Conservation (phyloP, 2,797 vertebrate genomes). For the Pantherophis vulpinus region DNA sequence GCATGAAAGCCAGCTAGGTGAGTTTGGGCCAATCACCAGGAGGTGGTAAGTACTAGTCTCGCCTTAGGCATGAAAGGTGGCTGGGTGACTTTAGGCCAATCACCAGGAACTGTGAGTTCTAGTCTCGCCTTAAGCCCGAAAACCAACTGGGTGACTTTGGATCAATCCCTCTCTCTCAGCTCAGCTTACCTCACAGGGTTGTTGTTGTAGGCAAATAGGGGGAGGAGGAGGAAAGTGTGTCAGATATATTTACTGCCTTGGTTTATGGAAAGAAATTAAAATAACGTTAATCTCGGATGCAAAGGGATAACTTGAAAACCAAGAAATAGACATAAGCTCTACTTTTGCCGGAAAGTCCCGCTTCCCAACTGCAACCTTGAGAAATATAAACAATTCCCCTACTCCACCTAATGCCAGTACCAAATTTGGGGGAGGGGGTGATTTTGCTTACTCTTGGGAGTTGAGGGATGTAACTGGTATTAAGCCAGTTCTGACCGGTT, state of each 20-base stretch:
- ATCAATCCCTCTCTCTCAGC: too few species aligned
- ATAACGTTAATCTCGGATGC: not conserved
- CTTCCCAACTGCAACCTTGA: not conserved
- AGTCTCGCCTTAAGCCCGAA: not conserved
- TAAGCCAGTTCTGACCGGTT: too few species aligned
- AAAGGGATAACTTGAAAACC: not conserved
- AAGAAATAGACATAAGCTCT: not conserved
- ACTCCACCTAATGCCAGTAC: not conserved
- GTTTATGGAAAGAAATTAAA: not conserved
- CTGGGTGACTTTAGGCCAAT: not conserved
- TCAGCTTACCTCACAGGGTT: not conserved
- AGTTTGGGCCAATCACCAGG: too few species aligned
- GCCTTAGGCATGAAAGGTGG: accelerated
- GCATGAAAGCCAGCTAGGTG: too few species aligned
- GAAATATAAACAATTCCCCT: not conserved
- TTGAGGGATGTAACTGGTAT: too few species aligned
- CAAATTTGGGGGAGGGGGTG: not conserved
- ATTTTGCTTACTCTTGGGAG: too few species aligned
- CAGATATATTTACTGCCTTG: not conserved
- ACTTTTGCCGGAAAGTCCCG: not conserved
- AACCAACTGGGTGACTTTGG: not conserved
- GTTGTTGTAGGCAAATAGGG: not conserved
- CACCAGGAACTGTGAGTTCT: not conserved
- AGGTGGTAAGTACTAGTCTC: not conserved
- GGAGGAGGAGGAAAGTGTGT: not conserved